Base-by-base conservation (phyloP, 2,797 vertebrate species). In the Sebastes matsubarae region DNA sequence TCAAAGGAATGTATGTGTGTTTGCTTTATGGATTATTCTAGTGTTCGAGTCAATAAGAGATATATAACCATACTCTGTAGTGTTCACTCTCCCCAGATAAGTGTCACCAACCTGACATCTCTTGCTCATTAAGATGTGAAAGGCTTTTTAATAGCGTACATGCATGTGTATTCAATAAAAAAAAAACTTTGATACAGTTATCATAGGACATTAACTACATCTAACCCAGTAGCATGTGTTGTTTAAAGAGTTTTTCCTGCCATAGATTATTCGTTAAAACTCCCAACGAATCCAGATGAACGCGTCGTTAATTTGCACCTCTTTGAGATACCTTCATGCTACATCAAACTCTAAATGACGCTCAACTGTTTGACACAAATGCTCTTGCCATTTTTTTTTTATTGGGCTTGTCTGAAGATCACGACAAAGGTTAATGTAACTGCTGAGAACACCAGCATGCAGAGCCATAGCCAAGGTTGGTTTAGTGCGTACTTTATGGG, bases 291-390 rank as follows among this genome's bases (percentile, higher is more conserved):
- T 22, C 71, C 13, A 59, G 55, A 71, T 27, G 50, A 65, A 68
- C 27, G 57, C 57, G 12, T 77, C n/a, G 4, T 81, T 74, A 77
- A 65, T 79, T 70, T 61, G 10, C 55, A 66, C 70, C 63, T 75
- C 24, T 22, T 22, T 25, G 25, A 34, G 50, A 64, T 61, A 64
- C 46, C 65, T 73, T 82, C 80, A 79, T 57, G 66, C 72, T 65
- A 36, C 76, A 80, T 80, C 24, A 63, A 59, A 70, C 80, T 50
- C 57, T 14, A 36, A 84, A 80, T 64, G 60, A 42, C 2, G 6
- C 30, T 20, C 6, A 67, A 7, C 24, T 32, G 71, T 68, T 74
- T 68, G 70, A 78, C 67, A 72, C 50, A 52, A 68, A 32, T n/a
- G 59, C 54, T 68, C 55, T 34, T 73, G 2, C 12, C 14, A 54